Evolutionary conservation across 2,888 invertebrate genomes (phyloP).

Genomic region (Scelioninae gen. 1): DNA sequence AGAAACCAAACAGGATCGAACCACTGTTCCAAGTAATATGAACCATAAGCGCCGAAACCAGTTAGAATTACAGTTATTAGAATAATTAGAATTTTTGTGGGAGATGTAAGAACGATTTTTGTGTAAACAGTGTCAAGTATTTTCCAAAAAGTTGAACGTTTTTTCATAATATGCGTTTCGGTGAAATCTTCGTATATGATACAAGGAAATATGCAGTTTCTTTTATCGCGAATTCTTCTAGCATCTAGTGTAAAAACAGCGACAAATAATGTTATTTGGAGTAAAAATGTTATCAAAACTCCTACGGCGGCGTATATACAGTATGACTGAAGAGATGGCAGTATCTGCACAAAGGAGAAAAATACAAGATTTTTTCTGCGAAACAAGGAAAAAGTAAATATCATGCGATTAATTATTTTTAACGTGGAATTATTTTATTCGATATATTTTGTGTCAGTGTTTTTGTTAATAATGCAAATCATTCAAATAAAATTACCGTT

Average conservation of each 20-base stretch:
- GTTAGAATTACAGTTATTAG: slow-evolving; percentile 87
- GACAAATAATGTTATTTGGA: slow-evolving; percentile 92
- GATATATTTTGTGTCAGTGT: neutral
- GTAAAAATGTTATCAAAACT: slow-evolving; percentile 90
- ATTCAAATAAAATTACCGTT: slow-evolving; percentile 86
- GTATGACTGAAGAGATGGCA: slow-evolving; percentile 92
- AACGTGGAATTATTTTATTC: too few relatives aligned
- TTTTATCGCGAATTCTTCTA: slow-evolving; percentile 86
- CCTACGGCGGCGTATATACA: slow-evolving; percentile 92
- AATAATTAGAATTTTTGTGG: slow-evolving; percentile 88
- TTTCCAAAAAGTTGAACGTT: slow-evolving; percentile 85
- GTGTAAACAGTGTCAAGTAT: slow-evolving; percentile 87
- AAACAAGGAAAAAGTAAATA: neutral
- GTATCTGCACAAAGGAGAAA: slow-evolving; percentile 85
- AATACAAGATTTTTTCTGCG: neutral
- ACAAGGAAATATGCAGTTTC: slow-evolving; percentile 89
- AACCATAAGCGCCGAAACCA: slow-evolving; percentile 87
- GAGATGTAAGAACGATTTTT: slow-evolving; percentile 87
- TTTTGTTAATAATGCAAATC: neutral
- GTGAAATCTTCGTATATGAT: slow-evolving; percentile 87
- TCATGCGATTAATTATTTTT: too few relatives aligned
- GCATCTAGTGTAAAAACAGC: slow-evolving; percentile 91
- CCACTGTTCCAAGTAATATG: slow-evolving; percentile 89
- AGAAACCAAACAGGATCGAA: slow-evolving; percentile 93
- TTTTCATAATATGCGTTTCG: slow-evolving; percentile 86